Base-by-base conservation (phyloP, 2,888 invertebrate species). In the Parnassius mnemosyne region DNA sequence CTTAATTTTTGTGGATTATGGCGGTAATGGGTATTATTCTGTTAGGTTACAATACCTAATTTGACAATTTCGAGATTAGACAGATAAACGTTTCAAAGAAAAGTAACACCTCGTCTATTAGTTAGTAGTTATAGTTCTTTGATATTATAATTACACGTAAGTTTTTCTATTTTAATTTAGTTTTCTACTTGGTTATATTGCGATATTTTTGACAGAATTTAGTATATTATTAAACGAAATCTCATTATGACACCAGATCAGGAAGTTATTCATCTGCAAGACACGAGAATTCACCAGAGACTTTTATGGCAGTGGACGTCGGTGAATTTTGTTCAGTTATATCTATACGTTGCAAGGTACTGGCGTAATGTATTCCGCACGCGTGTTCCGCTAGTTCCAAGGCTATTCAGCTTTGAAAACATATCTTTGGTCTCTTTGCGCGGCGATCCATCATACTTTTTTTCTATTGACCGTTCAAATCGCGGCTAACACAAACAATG, bases 401-500 rank as follows among this genome's bases (percentile, higher is more conserved):
- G 75, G 76, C 84, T 83, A 89, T 89, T 89, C 84, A 85, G 82
- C 73, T 81, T 82, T 85, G 86, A 87, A 89, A 90, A 89, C 90
- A 89, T 85, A 89, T 85, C 85, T 81, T 83, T 79, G 80, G 80
- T 81, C 80, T 76, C 84, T 84, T 80, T 76, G 77, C 77, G 72
- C 71, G 74, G 76, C 83, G 76, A 90, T 90, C 85, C 89, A 87
- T 90, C 89, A 89, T 84, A 82, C 69, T 87, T 89, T 84, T 20
- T 87, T 87, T 87, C 88, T 84, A 86, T 87, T 87, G 86, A 84
- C 83, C 81, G 80, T 71, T 71, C 72, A 76, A 80, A 83, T 84
- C 81, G 80, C 81, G 84, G 85, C 85, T 85, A 85, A 84, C 82
- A 84, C 87, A 89, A 90, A 91, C 89, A 89, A 86, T 83, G 76